phyloP scores from a whole-genome alignment of 2,888 invertebrate genomes.

The Spodoptera littoralis region DNA sequence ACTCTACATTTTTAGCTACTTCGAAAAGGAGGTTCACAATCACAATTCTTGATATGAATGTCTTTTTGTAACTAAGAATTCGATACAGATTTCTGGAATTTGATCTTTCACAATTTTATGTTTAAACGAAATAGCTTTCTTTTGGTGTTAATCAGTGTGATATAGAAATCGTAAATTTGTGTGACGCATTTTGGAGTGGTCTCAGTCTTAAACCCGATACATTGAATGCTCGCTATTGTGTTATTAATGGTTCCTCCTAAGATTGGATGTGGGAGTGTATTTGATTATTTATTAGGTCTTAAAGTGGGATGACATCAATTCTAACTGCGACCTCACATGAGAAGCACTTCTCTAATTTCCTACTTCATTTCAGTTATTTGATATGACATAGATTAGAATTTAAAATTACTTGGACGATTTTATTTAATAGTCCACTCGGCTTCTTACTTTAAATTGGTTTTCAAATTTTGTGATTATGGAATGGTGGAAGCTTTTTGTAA shows the following conservation, averaged over 20 bases:
- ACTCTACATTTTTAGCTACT: too few relatives aligned
- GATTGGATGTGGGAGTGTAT: constrained; percentile 51
- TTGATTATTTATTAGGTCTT: constrained; percentile 52
- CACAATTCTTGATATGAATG: too few relatives aligned
- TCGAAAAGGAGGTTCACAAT: too few relatives aligned
- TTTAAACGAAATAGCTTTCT: too few relatives aligned
- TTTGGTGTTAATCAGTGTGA: background rate
- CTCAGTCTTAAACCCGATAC: constrained; percentile 32
- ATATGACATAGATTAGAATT: constrained; percentile 40
- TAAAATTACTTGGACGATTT: constrained; percentile 13
- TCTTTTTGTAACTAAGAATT: too few relatives aligned
- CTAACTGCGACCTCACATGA: constrained; percentile 45
- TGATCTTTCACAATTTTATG: too few relatives aligned
- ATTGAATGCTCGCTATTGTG: constrained; percentile 34
- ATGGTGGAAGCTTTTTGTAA: too few relatives aligned
- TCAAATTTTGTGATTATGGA: constrained; percentile 1
- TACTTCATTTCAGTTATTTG: constrained; percentile 39
- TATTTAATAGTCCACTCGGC: constrained; percentile 20
- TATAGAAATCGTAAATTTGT: constrained; percentile 9
- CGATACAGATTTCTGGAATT: too few relatives aligned
- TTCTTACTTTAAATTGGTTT: background rate
- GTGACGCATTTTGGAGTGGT: constrained; percentile 17
- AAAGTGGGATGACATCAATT: constrained; percentile 52
- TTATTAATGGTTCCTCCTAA: constrained; percentile 32
- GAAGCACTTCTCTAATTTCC: constrained; percentile 37